phyloP scores from a whole-genome alignment of 2,113 vertebrate species.

The Ailuropoda melanoleuca region DNA sequence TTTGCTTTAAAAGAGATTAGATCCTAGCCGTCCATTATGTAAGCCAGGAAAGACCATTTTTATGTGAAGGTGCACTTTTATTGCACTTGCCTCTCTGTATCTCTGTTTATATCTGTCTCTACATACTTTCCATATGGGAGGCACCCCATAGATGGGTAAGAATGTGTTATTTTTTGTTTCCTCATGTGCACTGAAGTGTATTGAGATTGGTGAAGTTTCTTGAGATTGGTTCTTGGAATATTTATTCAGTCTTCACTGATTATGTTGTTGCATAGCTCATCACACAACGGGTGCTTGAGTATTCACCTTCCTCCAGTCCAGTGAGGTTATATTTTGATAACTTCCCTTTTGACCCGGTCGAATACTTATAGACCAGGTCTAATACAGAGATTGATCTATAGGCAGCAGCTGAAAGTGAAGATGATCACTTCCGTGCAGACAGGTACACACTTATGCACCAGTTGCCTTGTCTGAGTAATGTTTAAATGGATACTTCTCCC shows the following conservation, averaged over 20 bases:
- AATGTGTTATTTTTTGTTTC: slow-evolving; percentile 32
- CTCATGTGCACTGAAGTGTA: neutral
- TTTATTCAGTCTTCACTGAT: slow-evolving; percentile 5
- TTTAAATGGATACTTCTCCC: slow-evolving; percentile 32
- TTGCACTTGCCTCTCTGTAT: neutral
- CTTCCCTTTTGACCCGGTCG: neutral
- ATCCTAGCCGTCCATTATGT: neutral
- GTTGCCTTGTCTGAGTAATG: neutral
- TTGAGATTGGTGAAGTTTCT: neutral
- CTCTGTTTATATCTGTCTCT: neutral
- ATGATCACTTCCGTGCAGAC: slow-evolving; percentile 35
- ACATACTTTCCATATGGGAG: neutral
- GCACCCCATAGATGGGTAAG: neutral
- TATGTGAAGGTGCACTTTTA: neutral
- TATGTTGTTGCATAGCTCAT: slow-evolving; percentile 23
- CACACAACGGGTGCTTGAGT: neutral
- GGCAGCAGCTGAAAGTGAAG: neutral
- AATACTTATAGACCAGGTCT: neutral
- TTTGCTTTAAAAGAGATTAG: slow-evolving; percentile 48
- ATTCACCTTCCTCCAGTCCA: neutral
- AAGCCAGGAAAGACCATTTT: slow-evolving; percentile 37
- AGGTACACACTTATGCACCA: neutral
- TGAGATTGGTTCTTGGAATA: neutral
- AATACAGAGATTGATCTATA: neutral
- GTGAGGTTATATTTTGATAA: slow-evolving; percentile 1